Conservation (phyloP, 2,113 vertebrate species). For the Petroica traversi region DNA sequence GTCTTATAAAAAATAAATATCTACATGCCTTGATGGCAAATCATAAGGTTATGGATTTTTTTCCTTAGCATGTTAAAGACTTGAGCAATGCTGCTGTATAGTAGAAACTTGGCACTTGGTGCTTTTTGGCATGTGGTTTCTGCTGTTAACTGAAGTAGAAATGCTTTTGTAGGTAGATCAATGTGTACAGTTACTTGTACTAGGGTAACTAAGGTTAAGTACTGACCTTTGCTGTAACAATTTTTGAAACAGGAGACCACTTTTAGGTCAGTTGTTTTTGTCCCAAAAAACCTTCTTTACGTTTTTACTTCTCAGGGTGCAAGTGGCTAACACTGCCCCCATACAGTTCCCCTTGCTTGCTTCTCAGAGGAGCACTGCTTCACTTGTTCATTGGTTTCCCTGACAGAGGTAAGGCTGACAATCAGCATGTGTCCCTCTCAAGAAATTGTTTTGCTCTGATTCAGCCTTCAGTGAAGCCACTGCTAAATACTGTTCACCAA, state of each 20-base stretch:
- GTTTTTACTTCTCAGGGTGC: not conserved
- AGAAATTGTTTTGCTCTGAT: not conserved
- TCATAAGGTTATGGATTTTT: not conserved
- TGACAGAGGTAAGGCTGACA: not conserved
- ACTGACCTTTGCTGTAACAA: not conserved
- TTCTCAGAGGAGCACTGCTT: accelerated
- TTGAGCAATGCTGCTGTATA: not conserved
- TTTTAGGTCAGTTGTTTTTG: not conserved
- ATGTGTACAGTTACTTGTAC: not conserved
- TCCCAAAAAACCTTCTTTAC: not conserved
- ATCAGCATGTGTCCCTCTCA: not conserved
- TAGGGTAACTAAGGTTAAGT: not conserved
- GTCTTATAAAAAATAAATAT: not conserved
- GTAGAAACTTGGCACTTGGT: not conserved
- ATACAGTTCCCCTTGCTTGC: accelerated
- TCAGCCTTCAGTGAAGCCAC: not conserved
- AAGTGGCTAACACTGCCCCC: accelerated
- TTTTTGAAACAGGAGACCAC: not conserved
- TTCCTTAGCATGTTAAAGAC: not conserved
- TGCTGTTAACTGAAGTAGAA: not conserved
- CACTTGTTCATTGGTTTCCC: accelerated
- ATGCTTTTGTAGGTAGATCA: not conserved
- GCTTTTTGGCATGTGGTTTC: not conserved
- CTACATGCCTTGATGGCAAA: not conserved
- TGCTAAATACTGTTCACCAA: not conserved